A percentile compares a stretch with the other conserved stretches of the same genome.
Conservation (phyloP, 1,140 invertebrate species). For the Ips typographus region DNA sequence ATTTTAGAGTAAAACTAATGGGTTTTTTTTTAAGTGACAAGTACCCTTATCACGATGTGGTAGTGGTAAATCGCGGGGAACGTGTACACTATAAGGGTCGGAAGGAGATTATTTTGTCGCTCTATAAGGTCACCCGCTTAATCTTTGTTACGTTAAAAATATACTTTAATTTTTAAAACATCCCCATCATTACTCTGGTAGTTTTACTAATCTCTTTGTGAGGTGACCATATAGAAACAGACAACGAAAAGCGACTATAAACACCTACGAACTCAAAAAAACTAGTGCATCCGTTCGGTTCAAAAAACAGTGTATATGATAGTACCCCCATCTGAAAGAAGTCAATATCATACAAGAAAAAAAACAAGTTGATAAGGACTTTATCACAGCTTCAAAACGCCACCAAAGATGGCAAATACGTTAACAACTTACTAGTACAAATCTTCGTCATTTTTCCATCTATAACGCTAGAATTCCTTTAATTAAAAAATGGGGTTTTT, state of each 20-base stretch:
- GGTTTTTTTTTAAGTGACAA: constrained; percentile 47
- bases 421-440: constrained; percentile 31
- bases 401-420: constrained; percentile 40
- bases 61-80: neutral
- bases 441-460: constrained; percentile 17
- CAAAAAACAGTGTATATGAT: constrained; percentile 45
- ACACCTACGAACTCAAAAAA: constrained; percentile 7
- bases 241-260: neutral
- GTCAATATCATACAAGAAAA: constrained; percentile 54
- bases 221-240: neutral
- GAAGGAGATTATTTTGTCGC: no score
- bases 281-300: constrained; percentile 2
- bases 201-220: neutral
- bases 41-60: constrained; percentile 51
- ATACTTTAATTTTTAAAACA: no score
- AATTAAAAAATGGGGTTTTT: no score
- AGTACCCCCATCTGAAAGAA: constrained; percentile 56
- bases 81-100: constrained; percentile 5
- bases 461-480: no score
- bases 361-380: constrained; percentile 52
- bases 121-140: no score
- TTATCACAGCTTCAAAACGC: constrained; percentile 54
- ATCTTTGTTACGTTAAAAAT: no score
- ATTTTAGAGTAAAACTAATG: constrained; percentile 39
- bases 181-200: no score